Conservation (phyloP, 2,113 vertebrate genomes). For the Sitta europaea region DNA sequence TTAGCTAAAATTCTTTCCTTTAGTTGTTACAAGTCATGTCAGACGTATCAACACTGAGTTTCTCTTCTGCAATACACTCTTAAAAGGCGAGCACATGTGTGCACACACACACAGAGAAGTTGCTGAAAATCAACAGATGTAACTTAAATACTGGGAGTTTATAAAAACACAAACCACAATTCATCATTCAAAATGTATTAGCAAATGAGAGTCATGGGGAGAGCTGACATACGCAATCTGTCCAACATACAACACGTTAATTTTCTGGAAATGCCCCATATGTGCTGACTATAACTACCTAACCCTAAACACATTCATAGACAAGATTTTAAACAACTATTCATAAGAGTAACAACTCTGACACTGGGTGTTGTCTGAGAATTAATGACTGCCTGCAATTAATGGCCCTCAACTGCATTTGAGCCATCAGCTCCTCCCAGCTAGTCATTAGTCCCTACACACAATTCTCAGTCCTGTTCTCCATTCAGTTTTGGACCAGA, state of each 20-base stretch:
- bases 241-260: neutral
- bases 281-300: neutral
- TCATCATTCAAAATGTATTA: neutral
- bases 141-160: neutral
- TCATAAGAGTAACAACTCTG: slow-evolving; percentile 15
- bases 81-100: neutral
- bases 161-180: neutral
- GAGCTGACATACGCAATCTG: slow-evolving; percentile 9
- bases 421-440: slow-evolving; percentile 15
- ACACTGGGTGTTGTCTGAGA: slow-evolving; percentile 44
- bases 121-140: neutral
- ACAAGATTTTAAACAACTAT: slow-evolving; percentile 17
- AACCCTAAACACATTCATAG: slow-evolving; percentile 3
- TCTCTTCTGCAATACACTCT: neutral
- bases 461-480: neutral
- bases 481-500: neutral
- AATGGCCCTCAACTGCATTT: neutral
- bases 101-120: neutral
- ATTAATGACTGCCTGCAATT: slow-evolving; percentile 33
- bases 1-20: neutral
- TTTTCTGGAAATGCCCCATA: slow-evolving; percentile 24
- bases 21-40: neutral
- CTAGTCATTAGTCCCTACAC: slow-evolving; percentile 32
- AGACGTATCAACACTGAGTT: neutral
- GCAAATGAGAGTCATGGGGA: neutral